Percentiles rank a stretch among this genome's conserved stretches.
Evolutionary conservation across 2,888 invertebrate species (phyloP).

Genomic region (Leuctra nigra): DNA sequence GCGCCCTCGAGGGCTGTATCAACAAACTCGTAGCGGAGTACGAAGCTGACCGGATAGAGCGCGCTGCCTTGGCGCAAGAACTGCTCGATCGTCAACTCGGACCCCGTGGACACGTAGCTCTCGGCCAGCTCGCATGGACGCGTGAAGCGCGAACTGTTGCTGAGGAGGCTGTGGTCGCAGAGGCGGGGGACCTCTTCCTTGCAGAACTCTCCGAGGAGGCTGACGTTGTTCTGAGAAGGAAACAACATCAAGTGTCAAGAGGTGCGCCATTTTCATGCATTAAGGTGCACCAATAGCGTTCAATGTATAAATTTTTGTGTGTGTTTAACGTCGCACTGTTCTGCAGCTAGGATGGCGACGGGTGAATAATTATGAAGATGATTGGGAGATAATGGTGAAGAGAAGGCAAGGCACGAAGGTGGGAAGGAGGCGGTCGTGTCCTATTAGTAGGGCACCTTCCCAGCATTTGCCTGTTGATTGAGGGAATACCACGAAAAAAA

Average conservation of each 20-base stretch:
- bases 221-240: slow-evolving; percentile 40
- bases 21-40: slow-evolving; percentile 76
- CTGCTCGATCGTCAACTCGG: slow-evolving; percentile 70
- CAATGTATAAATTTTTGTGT: no score
- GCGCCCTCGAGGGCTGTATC: slow-evolving; percentile 63
- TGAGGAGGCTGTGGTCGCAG: slow-evolving; percentile 66
- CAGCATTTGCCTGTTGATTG: no score
- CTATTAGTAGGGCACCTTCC: no score
- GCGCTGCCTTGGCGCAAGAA: slow-evolving; percentile 71
- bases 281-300: no score
- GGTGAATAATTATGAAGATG: no score
- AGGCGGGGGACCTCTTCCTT: slow-evolving; percentile 67
- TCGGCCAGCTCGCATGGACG: slow-evolving; percentile 62
- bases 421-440: no score
- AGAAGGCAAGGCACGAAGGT: no score
- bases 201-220: slow-evolving; percentile 66
- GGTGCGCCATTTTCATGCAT: no score
- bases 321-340: no score
- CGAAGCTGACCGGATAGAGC: slow-evolving; percentile 68
- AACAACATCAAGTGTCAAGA: neutral
- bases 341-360: no score
- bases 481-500: no score
- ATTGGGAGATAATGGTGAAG: no score
- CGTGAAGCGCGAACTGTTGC: slow-evolving; percentile 64
- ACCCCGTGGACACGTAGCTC: slow-evolving; percentile 69